These are phyloP conservation scores for Vannuccia rotundouncinata DNA, from an alignment of 2,888 invertebrate genomes.

Conservation along the genomic window DNA sequence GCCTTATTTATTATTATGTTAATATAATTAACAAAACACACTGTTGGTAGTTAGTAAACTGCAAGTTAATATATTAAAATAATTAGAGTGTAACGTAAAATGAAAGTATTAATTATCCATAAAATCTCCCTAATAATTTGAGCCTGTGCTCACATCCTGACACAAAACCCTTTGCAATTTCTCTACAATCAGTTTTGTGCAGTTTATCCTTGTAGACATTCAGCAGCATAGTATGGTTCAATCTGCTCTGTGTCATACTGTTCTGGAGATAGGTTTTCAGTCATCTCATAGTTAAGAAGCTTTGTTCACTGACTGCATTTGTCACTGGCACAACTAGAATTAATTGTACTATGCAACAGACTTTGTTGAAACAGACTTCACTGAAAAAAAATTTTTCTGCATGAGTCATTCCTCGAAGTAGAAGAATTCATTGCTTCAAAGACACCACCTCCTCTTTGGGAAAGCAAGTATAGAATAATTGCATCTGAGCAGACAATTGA, in stretches of 20 bases:
- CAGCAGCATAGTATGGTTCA: not conserved
- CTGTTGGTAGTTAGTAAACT: not conserved
- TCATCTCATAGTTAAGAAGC: slow-evolving; percentile 5
- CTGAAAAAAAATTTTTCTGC: not conserved
- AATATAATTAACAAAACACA: not conserved
- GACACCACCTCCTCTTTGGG: not conserved
- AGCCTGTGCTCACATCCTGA: slow-evolving; percentile 1
- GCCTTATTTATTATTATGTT: not conserved
- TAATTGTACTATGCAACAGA: not conserved
- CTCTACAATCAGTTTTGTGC: not conserved
- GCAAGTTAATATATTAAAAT: not conserved
- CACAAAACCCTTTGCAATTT: not conserved
- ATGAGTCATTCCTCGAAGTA: not conserved
- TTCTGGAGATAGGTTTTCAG: not conserved
- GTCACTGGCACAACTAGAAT: slow-evolving; percentile 1
- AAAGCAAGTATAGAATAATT: not conserved
- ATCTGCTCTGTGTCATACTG: slow-evolving; percentile 17
- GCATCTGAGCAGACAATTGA: not conserved
- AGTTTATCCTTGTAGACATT: slow-evolving; percentile 4
- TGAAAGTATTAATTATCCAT: not conserved
- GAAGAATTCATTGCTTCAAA: not conserved
- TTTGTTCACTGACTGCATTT: not conserved
- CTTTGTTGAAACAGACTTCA: not conserved
- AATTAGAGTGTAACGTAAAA: not conserved
- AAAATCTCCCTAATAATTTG: not conserved